Percentiles rank a stretch among this genome's conserved stretches.
phyloP scores from a whole-genome alignment of 2,797 vertebrate species.

The Falco berigora region DNA sequence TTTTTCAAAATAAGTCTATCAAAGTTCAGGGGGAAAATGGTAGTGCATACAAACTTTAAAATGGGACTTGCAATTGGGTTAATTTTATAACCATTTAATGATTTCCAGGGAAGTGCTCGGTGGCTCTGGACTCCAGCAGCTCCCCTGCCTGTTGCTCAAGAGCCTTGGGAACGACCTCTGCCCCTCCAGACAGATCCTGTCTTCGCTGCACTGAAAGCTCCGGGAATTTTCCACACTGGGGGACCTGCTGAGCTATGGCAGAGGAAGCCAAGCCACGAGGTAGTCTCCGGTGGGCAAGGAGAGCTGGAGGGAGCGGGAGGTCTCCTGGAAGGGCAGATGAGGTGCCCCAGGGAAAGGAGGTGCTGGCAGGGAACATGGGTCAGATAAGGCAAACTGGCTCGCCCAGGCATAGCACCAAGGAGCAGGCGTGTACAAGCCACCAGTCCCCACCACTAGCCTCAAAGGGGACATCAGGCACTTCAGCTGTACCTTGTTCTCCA shows the following conservation, averaged over 20 bases:
- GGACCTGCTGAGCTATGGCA: not conserved
- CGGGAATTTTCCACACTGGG: not conserved
- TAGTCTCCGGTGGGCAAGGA: not conserved
- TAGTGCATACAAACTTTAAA: not conserved
- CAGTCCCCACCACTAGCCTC: not conserved
- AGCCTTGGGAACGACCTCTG: slow-evolving; percentile 6
- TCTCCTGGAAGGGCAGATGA: not conserved
- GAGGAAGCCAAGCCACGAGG: not conserved
- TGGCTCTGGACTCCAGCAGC: not conserved
- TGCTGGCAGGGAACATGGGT: not conserved
- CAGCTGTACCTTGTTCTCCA: not conserved
- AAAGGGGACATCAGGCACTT: not conserved
- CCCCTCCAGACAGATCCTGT: not conserved
- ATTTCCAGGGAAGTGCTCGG: not conserved
- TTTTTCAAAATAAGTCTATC: not conserved
- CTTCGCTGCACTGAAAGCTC: not conserved
- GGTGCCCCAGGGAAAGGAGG: not conserved
- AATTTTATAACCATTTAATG: slow-evolving; percentile 61
- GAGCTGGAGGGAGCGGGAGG: not conserved
- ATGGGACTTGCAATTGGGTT: slow-evolving; percentile 55
- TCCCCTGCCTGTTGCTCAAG: slow-evolving; percentile 45
- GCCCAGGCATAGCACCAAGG: not conserved
- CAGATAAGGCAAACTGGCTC: not conserved
- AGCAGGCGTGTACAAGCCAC: not conserved
- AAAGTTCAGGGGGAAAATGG: not conserved